These are phyloP conservation scores for Sylvilagus bachmani DNA, from an alignment of 2,113 vertebrate genomes.

Conservation along the genomic window DNA sequence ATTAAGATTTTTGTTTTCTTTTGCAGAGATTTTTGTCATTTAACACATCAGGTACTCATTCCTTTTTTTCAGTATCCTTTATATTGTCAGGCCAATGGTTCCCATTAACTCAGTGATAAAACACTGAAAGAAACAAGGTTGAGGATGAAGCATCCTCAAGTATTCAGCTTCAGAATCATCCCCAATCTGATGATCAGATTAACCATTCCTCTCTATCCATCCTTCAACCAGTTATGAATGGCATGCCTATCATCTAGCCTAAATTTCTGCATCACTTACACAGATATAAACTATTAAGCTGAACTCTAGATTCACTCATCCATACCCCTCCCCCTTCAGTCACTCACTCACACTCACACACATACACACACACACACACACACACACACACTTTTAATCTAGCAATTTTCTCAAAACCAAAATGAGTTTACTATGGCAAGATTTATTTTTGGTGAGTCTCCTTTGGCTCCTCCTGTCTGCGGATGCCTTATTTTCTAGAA, in stretches of 20 bases:
- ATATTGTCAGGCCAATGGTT: neutral
- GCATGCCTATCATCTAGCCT: neutral
- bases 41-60: neutral
- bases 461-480: neutral
- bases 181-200: neutral
- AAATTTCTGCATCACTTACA: constrained; percentile 24
- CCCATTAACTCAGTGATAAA: neutral
- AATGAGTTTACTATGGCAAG: neutral
- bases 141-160: neutral
- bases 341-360: too few species aligned
- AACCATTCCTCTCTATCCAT: neutral
- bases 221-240: neutral
- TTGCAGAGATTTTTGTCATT: neutral
- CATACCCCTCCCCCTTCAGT: neutral
- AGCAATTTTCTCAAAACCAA: constrained; percentile 22
- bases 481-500: neutral
- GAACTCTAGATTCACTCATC: neutral
- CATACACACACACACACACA: too few species aligned
- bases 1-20: neutral
- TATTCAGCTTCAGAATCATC: neutral
- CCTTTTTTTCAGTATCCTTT: constrained; percentile 12
- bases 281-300: constrained; percentile 23
- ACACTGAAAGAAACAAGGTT: neutral
- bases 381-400: neutral
- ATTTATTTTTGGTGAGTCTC: constrained; percentile 27